Conservation (phyloP, 2,888 invertebrate genomes). For the Folsomia manolachei region DNA sequence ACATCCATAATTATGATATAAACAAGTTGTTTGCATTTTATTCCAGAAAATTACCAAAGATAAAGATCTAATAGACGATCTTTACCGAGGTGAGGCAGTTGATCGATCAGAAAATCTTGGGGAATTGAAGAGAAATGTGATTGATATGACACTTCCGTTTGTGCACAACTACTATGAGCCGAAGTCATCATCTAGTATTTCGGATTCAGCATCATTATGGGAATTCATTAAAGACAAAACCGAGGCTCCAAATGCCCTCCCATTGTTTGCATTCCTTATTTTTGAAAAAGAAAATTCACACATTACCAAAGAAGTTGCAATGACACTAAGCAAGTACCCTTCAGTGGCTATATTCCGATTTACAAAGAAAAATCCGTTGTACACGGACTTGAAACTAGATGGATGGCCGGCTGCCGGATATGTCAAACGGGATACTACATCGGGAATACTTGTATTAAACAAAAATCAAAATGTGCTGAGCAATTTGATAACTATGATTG, state of each 20-base stretch:
- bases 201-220: slow-evolving; percentile 57
- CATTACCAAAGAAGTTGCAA: slow-evolving; percentile 65
- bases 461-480: slow-evolving; percentile 38
- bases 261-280: slow-evolving; percentile 61
- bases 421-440: slow-evolving; percentile 20
- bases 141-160: slow-evolving; percentile 31
- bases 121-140: slow-evolving; percentile 32
- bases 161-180: slow-evolving; percentile 33
- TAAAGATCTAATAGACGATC: slow-evolving; percentile 11
- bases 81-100: slow-evolving; percentile 30
- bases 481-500: neutral
- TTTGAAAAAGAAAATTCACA: slow-evolving; percentile 62
- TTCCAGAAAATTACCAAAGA: slow-evolving; percentile 22
- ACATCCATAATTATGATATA: neutral
- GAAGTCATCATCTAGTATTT: neutral
- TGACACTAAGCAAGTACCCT: slow-evolving; percentile 52
- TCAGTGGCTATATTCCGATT: slow-evolving; percentile 39
- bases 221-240: slow-evolving; percentile 53
- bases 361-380: slow-evolving; percentile 34
- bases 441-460: slow-evolving; percentile 27
- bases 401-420: slow-evolving; percentile 49
- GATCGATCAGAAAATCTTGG: slow-evolving; percentile 36
- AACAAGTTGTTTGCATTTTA: slow-evolving; percentile 17
- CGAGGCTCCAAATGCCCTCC: slow-evolving; percentile 51
- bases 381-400: slow-evolving; percentile 31